Conservation (phyloP, 2,888 invertebrate genomes). For the Lydus trimaculatus region DNA sequence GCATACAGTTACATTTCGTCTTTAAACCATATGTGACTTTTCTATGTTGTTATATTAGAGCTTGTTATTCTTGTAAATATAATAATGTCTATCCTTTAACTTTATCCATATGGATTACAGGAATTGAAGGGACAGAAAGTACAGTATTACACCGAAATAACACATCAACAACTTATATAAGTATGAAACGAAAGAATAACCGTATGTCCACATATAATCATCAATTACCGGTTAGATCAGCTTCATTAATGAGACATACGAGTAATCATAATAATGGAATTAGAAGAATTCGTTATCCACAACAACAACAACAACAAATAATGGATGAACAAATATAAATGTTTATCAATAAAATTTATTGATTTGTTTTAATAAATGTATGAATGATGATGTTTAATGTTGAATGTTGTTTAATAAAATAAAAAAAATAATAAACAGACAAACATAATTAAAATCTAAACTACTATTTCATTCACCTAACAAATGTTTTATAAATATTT, state of each 20-base stretch:
- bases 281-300: conserved; percentile 32
- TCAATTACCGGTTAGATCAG: conserved; percentile 51
- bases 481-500: too few species aligned
- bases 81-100: too few species aligned
- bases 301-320: conserved; percentile 32
- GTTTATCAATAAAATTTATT: not conserved
- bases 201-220: conserved; percentile 42
- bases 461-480: too few species aligned
- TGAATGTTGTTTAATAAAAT: not conserved
- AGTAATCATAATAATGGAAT: conserved; percentile 30
- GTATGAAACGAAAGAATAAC: conserved; percentile 62
- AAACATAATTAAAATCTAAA: too few species aligned
- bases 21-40: too few species aligned
- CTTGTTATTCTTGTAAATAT: too few species aligned
- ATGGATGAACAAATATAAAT: conserved; percentile 41
- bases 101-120: conserved; percentile 48
- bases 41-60: too few species aligned
- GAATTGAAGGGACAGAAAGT: conserved; percentile 62
- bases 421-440: too few species aligned
- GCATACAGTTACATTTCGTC: too few species aligned
- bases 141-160: conserved; percentile 68
- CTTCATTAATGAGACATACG: conserved; percentile 48
- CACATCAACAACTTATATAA: conserved; percentile 70
- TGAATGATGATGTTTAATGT: not conserved
- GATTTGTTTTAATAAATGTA: not conserved